phyloP scores from a whole-genome alignment of 2,888 invertebrate species.

The Machimus rusticus region DNA sequence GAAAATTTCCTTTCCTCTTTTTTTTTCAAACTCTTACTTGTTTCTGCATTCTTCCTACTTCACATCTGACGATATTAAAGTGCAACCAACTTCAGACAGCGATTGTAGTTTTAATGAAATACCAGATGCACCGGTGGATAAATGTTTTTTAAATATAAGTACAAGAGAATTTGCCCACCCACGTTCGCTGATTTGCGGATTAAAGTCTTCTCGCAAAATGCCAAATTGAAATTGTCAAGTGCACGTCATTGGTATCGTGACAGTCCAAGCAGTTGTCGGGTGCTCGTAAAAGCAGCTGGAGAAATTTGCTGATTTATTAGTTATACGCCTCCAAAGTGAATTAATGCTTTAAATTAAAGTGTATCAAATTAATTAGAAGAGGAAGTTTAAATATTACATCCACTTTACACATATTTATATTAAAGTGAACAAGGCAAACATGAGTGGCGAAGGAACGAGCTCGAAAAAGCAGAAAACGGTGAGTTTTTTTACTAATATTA shows the following conservation, averaged over 20 bases:
- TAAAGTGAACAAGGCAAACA: neutral
- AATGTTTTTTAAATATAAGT: no score
- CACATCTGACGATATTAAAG: no score
- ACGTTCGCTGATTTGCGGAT: neutral
- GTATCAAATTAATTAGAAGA: neutral
- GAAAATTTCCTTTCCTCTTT: no score
- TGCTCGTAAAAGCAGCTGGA: neutral
- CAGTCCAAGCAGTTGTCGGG: neutral
- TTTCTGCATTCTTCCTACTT: no score
- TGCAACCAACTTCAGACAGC: no score
- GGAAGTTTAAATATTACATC: neutral
- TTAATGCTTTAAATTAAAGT: neutral
- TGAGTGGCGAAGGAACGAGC: constrained; percentile 45
- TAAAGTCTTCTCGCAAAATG: neutral
- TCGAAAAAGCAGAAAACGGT: constrained; percentile 42
- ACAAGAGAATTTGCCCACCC: no score
- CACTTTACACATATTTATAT: neutral
- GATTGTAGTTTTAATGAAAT: no score
- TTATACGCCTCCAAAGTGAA: neutral
- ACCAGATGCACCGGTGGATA: no score
- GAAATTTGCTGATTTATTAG: neutral
- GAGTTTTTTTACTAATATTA: neutral
- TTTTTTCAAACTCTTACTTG: no score
- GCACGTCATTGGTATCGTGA: neutral
- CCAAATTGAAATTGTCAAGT: neutral